phyloP scores from a whole-genome alignment of 2,888 invertebrate species.

The Prenolepis imparis region DNA sequence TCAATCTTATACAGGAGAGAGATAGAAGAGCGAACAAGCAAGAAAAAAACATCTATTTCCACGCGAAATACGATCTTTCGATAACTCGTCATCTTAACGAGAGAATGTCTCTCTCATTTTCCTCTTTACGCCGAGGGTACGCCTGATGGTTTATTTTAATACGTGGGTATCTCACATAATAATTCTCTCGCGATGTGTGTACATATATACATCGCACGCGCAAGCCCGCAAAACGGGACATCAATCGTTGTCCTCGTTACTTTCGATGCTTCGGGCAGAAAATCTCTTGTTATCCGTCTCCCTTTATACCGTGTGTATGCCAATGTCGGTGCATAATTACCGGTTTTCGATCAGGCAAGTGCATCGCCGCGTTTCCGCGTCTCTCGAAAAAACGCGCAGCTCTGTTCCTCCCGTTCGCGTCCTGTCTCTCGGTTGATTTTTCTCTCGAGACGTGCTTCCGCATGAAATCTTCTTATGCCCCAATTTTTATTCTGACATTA shows the following conservation, averaged over 20 bases:
- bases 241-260: constrained; percentile 75
- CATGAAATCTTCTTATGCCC: background rate
- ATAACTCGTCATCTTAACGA: constrained; percentile 73
- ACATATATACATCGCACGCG: constrained; percentile 57
- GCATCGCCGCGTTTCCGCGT: constrained; percentile 57
- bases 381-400: constrained; percentile 32
- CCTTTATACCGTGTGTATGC: constrained; percentile 64
- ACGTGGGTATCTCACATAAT: constrained; percentile 70
- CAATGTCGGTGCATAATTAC: constrained; percentile 73
- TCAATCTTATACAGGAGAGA: constrained; percentile 9
- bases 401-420: background rate
- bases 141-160: constrained; percentile 68
- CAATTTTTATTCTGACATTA: background rate
- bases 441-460: background rate
- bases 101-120: constrained; percentile 59
- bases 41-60: background rate
- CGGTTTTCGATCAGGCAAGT: constrained; percentile 68
- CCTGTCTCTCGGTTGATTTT: background rate
- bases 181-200: constrained; percentile 64
- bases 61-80: constrained; percentile 66
- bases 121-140: constrained; percentile 40
- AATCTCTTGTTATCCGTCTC: constrained; percentile 70
- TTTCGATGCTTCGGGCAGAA: constrained; percentile 72
- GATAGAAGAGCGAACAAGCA: constrained; percentile 24
- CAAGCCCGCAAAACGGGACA: constrained; percentile 65